These are phyloP conservation scores for Ascaphus truei DNA, from an alignment of 2,113 vertebrate species.

Conservation along the genomic window DNA sequence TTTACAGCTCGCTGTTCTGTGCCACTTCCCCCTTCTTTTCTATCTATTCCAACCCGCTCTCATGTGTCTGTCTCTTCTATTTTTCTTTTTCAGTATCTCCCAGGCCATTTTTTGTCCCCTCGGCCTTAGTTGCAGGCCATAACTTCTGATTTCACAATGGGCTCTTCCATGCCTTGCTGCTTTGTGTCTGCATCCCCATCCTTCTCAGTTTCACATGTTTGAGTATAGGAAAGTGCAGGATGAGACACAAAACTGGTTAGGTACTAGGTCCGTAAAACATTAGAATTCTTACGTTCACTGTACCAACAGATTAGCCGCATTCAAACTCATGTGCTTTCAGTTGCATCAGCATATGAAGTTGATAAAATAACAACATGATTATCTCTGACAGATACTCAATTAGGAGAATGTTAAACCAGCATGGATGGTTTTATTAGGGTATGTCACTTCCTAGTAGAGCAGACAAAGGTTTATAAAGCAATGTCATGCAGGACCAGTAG, in stretches of 20 bases:
- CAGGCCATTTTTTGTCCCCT: not conserved
- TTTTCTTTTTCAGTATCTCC: slow-evolving; percentile 23
- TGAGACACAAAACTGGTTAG: not conserved
- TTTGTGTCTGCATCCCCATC: not conserved
- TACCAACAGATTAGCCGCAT: not conserved
- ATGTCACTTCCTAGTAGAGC: not conserved
- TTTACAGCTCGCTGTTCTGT: slow-evolving; percentile 51
- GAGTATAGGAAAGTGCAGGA: not conserved
- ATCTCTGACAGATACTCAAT: not conserved
- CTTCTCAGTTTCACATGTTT: not conserved
- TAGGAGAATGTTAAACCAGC: too few species aligned
- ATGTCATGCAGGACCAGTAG: not conserved
- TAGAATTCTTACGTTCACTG: not conserved
- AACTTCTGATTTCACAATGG: not conserved
- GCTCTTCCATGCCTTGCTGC: not conserved
- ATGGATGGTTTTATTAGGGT: too few species aligned
- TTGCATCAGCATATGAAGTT: not conserved
- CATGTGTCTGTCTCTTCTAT: not conserved
- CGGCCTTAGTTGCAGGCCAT: not conserved
- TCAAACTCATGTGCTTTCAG: not conserved
- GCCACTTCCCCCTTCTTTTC: slow-evolving; percentile 45
- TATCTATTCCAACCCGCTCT: slow-evolving; percentile 17
- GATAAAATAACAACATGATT: not conserved
- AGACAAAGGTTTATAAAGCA: not conserved
- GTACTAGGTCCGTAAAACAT: not conserved